A percentile compares a stretch with the other conserved stretches of the same genome.
These are phyloP conservation scores for Hirtodrosophila trivittata DNA, from an alignment of 2,888 invertebrate genomes.

Conservation along the genomic window DNA sequence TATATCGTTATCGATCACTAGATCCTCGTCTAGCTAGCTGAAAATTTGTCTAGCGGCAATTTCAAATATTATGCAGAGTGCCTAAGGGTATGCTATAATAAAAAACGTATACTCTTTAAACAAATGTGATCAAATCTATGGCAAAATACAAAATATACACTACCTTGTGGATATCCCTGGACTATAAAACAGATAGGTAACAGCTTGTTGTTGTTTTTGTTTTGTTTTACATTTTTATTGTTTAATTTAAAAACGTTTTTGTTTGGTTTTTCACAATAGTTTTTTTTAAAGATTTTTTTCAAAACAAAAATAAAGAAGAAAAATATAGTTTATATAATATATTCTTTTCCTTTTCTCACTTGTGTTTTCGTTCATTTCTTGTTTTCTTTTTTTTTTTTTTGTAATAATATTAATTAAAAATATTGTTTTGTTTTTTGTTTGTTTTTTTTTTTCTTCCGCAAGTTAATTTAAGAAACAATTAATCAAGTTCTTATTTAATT, in stretches of 20 bases:
- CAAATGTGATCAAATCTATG: too few relatives aligned
- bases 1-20: too few relatives aligned
- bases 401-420: conserved; percentile 61
- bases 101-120: too few relatives aligned
- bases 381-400: conserved; percentile 30
- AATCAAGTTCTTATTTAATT: conserved; percentile 75
- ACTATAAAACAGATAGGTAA: too few relatives aligned
- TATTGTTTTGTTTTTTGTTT: conserved; percentile 50
- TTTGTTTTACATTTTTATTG: conserved; percentile 72
- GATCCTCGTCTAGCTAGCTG: too few relatives aligned
- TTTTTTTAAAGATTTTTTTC: conserved; percentile 54
- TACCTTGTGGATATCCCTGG: too few relatives aligned
- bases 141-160: too few relatives aligned
- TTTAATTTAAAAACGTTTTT: conserved; percentile 73
- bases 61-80: too few relatives aligned
- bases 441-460: conserved; percentile 54
- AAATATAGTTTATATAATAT: conserved; percentile 65
- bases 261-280: conserved; percentile 74
- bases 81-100: too few relatives aligned
- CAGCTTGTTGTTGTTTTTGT: conserved; percentile 28
- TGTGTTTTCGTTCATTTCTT: conserved; percentile 43
- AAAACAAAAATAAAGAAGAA: conserved; percentile 72
- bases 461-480: conserved; percentile 69
- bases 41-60: too few relatives aligned
- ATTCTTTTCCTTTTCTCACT: conserved; percentile 58